phyloP scores from a whole-genome alignment of 1,140 invertebrate species.

The Drosophila sp. region DNA sequence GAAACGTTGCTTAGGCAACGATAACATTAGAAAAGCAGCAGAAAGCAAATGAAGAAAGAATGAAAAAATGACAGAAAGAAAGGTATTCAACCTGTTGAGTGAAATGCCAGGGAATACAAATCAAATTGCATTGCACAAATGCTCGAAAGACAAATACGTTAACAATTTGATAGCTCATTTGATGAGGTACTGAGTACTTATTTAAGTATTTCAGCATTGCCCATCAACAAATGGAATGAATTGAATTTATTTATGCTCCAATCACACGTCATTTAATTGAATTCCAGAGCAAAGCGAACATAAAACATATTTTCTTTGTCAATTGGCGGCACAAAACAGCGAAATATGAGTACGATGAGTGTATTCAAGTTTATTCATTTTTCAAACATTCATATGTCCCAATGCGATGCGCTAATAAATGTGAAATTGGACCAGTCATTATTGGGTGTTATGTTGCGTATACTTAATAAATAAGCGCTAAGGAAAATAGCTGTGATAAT shows the following conservation, averaged over 20 bases:
- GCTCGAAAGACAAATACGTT: constrained; percentile 30
- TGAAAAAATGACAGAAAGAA: no score
- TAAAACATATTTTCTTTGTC: constrained; percentile 23
- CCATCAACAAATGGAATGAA: constrained; percentile 40
- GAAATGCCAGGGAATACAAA: constrained; percentile 28
- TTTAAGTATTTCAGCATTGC: constrained; percentile 15
- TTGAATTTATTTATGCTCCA: constrained; percentile 76
- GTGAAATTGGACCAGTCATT: constrained; percentile 10
- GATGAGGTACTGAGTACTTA: constrained; percentile 1
- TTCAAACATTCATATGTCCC: not conserved
- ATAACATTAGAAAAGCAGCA: not conserved
- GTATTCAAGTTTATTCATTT: not conserved
- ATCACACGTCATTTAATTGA: constrained; percentile 74
- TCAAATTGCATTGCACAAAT: constrained; percentile 35
- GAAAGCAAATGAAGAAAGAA: not conserved
- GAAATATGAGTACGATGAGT: constrained; percentile 7
- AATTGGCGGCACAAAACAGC: constrained; percentile 27
- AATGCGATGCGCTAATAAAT: not conserved
- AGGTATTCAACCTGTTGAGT: constrained; percentile 68
- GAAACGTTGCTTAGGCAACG: constrained; percentile 35
- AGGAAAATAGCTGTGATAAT: not conserved
- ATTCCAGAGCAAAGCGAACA: constrained; percentile 60
- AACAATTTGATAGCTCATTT: constrained; percentile 31
- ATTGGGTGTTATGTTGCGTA: constrained; percentile 46
- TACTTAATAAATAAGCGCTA: constrained; percentile 47